phyloP scores from a whole-genome alignment of 2,797 vertebrate species.

The Tympanoctomys barrerae region DNA sequence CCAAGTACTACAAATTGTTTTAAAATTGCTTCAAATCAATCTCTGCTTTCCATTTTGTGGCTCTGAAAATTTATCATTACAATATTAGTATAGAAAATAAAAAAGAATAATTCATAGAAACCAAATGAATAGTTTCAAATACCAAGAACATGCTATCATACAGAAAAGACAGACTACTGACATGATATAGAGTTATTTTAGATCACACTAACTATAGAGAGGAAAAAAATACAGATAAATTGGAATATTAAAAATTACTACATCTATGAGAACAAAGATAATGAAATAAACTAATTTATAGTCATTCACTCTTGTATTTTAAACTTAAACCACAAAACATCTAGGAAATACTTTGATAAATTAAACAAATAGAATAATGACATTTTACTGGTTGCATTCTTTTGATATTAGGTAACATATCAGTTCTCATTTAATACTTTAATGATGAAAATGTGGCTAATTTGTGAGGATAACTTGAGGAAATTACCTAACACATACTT shows the following conservation, averaged over 20 bases:
- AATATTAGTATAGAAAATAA: conserved; percentile 53
- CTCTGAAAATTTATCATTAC: conserved; percentile 61
- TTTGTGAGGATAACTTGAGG: background rate
- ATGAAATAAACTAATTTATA: background rate
- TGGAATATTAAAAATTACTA: background rate
- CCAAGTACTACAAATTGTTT: conserved; percentile 17
- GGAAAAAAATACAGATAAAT: conserved; percentile 49
- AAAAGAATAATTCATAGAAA: conserved; percentile 56
- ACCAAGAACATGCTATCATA: conserved; percentile 42
- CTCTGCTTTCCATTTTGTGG: conserved; percentile 48
- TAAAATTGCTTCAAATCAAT: conserved; percentile 59
- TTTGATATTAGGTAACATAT: conserved; percentile 5
- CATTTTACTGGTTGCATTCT: background rate
- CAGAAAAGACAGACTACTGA: conserved; percentile 56
- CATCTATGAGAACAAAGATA: conserved; percentile 28
- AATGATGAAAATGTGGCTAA: background rate
- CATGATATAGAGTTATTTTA: conserved; percentile 57
- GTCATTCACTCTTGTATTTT: conserved; percentile 40
- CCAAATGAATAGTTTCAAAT: conserved; percentile 53
- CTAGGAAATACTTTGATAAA: background rate
- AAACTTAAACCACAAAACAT: conserved; percentile 23
- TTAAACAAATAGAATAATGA: background rate
- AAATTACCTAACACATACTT: background rate
- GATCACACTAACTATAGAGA: conserved; percentile 26
- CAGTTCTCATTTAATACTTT: conserved; percentile 38